These are phyloP conservation scores for Cyanoramphus novaezelandiae DNA, from an alignment of 2,113 vertebrate species.

Conservation along the genomic window DNA sequence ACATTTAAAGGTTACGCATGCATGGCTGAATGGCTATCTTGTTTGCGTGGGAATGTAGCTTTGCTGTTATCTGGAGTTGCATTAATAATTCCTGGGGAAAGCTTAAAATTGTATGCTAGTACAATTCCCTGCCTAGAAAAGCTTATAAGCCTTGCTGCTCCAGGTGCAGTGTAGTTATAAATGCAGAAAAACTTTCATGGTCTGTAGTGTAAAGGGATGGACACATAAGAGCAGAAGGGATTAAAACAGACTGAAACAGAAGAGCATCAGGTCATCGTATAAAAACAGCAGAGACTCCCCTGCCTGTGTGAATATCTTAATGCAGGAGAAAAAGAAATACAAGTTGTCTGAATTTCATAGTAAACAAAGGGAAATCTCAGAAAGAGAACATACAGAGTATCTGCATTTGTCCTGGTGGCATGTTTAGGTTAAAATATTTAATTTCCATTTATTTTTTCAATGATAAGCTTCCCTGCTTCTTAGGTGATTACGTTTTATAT, in stretches of 20 bases:
- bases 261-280: not conserved
- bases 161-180: fast-evolving
- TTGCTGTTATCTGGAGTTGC: not conserved
- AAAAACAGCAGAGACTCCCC: not conserved
- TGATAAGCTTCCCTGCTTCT: not conserved
- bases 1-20: not conserved
- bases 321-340: not conserved
- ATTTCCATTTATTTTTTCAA: not conserved
- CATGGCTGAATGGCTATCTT: not conserved
- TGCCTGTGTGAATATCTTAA: not conserved
- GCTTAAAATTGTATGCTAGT: not conserved
- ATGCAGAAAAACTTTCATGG: not conserved
- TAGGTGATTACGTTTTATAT: not conserved
- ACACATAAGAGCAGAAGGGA: not conserved
- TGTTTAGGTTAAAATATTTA: not conserved
- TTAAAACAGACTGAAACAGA: not conserved
- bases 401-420: not conserved
- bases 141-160: not conserved
- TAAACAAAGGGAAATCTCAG: not conserved
- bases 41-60: not conserved
- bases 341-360: not conserved
- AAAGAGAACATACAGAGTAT: not conserved
- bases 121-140: not conserved
- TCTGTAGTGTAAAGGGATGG: not conserved
- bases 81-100: not conserved